phyloP scores from a whole-genome alignment of 2,797 vertebrate genomes.

The Spea hammondii region DNA sequence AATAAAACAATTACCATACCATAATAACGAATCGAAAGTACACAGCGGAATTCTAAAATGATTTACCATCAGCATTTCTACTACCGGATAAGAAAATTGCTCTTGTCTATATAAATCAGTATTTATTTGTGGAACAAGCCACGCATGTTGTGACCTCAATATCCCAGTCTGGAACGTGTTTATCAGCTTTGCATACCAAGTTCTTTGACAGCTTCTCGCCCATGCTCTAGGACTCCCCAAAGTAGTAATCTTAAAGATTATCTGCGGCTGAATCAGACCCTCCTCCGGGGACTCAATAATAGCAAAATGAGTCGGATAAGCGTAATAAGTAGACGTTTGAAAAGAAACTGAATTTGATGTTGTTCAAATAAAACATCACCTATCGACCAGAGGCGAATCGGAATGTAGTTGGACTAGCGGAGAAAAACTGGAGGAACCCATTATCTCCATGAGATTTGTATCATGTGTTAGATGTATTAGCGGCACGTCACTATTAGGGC shows the following conservation, averaged over 20 bases:
- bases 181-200: conserved; percentile 36
- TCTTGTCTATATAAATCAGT: conserved; percentile 24
- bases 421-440: background rate
- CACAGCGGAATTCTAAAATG: no score
- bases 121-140: conserved; percentile 36
- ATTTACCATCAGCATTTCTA: no score
- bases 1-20: no score
- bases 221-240: conserved; percentile 22
- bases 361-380: conserved; percentile 1
- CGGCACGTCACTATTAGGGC: conserved; percentile 4
- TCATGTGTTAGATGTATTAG: conserved; percentile 20
- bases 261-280: conserved; percentile 26
- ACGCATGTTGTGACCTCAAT: conserved; percentile 34
- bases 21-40: no score
- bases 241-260: conserved; percentile 49
- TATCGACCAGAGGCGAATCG: conserved; percentile 13
- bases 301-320: conserved; percentile 34
- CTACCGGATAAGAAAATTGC: conserved; percentile 20
- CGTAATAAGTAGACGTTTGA: conserved; percentile 27
- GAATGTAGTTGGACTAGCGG: background rate
- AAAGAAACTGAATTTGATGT: conserved; percentile 20
- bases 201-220: conserved; percentile 21
- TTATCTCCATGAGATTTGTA: conserved; percentile 16
- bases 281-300: conserved; percentile 36
- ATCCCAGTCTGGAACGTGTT: conserved; percentile 14